Base-by-base conservation (phyloP, 2,888 invertebrate species). In the Poecilus cupreus region DNA sequence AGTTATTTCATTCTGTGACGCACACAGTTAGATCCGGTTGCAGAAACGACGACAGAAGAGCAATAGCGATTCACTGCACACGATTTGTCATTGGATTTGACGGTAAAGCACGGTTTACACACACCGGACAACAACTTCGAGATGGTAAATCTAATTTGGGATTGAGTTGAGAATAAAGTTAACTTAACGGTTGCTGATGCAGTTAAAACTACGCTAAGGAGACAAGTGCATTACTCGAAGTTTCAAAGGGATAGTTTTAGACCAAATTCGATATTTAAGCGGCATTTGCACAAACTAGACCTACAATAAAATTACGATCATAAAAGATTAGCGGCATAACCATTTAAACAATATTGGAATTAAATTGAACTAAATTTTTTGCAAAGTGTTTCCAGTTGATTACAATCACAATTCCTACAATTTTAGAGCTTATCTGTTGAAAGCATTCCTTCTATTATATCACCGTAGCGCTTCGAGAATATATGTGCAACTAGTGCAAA, bases 51-150 rank as follows among this genome's bases (percentile, higher is more conserved):
- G 49, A 13, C 13, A 13, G 60, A 11, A 24, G 26, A 26, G 60
- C 60, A 26, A 49, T 49, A 60, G n/a, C 26, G 32, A 10, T 22
- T 60, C 24, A n/a, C 13, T 60, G 60, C 60, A 60, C 64, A 10
- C 64, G 37, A 68, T 68, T 68, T 68, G 64, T 68, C 64, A 68
- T 68, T 68, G 37, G 64, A 68, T 68, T 37, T 68, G 64, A 37
- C 37, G 37, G 18, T 68, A 68, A 32, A 68, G 64, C 32, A 16
- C 64, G 32, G 37, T 6, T 64, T 64, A 32, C 32, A 37, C 64
- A 32, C 32, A 37, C 64, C n/a, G 20, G 64, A 68, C 64, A 68
- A 68, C 64, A 32, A 68, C 4, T n/a, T 22, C n/a, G 24, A 10
- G 5, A 51, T 51, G 24, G 37, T 68, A 37, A 68, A 68, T 68